Base-by-base conservation (phyloP, 2,797 vertebrate genomes). In the Anguilla megastoma region DNA sequence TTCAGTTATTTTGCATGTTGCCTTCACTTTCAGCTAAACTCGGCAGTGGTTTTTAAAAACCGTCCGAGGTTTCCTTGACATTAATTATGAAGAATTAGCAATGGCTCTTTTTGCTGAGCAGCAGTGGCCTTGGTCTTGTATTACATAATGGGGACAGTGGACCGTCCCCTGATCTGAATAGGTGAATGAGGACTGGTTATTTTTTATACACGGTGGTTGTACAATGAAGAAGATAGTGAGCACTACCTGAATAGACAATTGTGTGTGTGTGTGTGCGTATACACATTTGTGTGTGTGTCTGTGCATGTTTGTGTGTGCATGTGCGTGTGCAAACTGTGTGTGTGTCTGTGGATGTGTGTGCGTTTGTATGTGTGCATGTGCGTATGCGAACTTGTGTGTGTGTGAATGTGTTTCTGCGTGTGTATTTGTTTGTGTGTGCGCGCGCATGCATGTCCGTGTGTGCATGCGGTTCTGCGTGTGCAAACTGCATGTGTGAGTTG, bases 391-490 rank as follows among this genome's bases (percentile, higher is more conserved):
- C 41, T 45, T 18, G 41, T 60, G 48, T 54, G 74, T n/a, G 79
- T 9, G 27, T 30, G 14, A 36, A 18, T 10, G 33, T 36, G 27
- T 58, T 12, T 58, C 10, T 12, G 56, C 56, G 18, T 58, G 56
- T 18, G 18, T 58, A 12, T 58, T 12, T 58, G 9, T 58, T 58
- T 50, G 5, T 66, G 3, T 60, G 21, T 79, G 16, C 58, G 1
- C 82, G 58, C 8, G 6, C 3, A 36, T 50, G 69, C 91, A 90
- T 90, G 91, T 89, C 82, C 91, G 63, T 69, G n/a, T 69, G 63
- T 16, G 56, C 18, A 18, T 58, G 56, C 18, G 56, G 10, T 12
- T 58, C 10, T 58, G 56, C 41, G 41, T 45, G 41, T 45, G 41
- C 3, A 45, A 45, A 45, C 41, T 58, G 56, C 41, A 45, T 45